phyloP scores from a whole-genome alignment of 2,113 vertebrate genomes.

The Synchiropus splendidus region DNA sequence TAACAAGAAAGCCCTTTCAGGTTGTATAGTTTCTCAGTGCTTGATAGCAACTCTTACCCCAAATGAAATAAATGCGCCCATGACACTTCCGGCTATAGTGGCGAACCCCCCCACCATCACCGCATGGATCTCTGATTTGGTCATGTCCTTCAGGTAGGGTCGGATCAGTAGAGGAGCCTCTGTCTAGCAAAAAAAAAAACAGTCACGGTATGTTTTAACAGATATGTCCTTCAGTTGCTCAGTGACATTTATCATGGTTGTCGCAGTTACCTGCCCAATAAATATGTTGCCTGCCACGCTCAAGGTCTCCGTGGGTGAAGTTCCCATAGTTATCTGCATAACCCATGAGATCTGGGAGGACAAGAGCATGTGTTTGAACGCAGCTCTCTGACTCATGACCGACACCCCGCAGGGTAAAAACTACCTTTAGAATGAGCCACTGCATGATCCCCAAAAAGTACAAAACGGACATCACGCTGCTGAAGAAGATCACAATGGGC shows the following conservation, averaged over 20 bases:
- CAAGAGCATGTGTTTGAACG: slow-evolving; percentile 22
- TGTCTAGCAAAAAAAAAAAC: slow-evolving; percentile 56
- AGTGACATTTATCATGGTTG: slow-evolving; percentile 1
- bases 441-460: slow-evolving; percentile 88
- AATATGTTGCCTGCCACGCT: slow-evolving; percentile 95
- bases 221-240: too few species aligned
- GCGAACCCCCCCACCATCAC: slow-evolving; percentile 91
- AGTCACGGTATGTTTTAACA: too few species aligned
- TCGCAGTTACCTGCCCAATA: slow-evolving; percentile 79
- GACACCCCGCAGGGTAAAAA: neutral
- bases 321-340: slow-evolving; percentile 88
- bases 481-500: slow-evolving; percentile 90
- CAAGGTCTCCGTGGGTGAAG: slow-evolving; percentile 81
- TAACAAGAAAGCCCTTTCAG: too few species aligned
- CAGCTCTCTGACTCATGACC: neutral
- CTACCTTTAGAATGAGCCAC: slow-evolving; percentile 88
- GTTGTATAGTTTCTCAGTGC: too few species aligned
- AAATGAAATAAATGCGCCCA: slow-evolving; percentile 91
- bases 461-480: slow-evolving; percentile 86
- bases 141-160: slow-evolving; percentile 84
- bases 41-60: too few species aligned
- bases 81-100: slow-evolving; percentile 88
- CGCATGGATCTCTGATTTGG: slow-evolving; percentile 84
- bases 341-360: slow-evolving; percentile 80
- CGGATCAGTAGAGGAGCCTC: slow-evolving; percentile 86